Evolutionary conservation across 1,140 invertebrate species (phyloP).

Genomic region (Calephelis virginiensis): DNA sequence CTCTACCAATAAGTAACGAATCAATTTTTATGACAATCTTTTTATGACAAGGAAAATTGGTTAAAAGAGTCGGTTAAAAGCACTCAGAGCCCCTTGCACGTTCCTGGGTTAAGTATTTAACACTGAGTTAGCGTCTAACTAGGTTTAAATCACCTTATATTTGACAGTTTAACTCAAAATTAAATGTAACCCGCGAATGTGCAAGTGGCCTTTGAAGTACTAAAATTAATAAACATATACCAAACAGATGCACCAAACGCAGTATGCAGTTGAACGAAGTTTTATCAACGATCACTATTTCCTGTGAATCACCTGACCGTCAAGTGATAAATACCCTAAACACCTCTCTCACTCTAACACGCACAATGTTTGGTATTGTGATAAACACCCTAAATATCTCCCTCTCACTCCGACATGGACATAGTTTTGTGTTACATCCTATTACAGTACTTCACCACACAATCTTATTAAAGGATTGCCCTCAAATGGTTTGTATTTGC

Average conservation of each 20-base stretch:
- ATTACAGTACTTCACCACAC: slow-evolving; percentile 1
- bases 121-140: no score
- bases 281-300: slow-evolving; percentile 23
- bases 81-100: no score
- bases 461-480: slow-evolving; percentile 14
- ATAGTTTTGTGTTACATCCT: slow-evolving; percentile 17
- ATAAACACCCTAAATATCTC: slow-evolving; percentile 24
- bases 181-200: no score
- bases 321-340: slow-evolving; percentile 31
- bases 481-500: not conserved
- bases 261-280: slow-evolving; percentile 3
- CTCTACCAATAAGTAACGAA: no score
- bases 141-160: no score
- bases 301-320: slow-evolving; percentile 40
- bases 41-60: no score
- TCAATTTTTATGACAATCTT: no score
- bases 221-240: no score
- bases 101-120: no score
- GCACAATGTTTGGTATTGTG: not conserved
- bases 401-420: not conserved
- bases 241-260: not conserved
- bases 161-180: no score
- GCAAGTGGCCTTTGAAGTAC: no score
- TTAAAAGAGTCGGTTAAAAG: no score
- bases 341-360: slow-evolving; percentile 1